Evolutionary conservation across 2,888 invertebrate species (phyloP), one percentile per base, ranked within the genome.

Genomic region (Chydorus sphaericus): DNA sequence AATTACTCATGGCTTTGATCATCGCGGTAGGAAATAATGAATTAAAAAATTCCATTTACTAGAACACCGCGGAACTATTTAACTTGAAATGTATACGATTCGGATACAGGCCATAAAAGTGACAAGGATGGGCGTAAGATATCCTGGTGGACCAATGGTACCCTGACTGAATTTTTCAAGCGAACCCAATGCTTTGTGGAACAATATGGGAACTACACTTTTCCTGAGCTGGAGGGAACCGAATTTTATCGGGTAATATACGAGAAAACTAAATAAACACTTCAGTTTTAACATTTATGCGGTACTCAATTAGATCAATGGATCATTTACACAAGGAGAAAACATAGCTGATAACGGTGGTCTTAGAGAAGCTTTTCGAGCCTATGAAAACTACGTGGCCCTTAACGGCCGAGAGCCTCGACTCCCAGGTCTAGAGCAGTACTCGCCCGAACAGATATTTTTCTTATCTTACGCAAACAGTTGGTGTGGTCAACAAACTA

Each of bases 71-170:
- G 8, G 7, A 38, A 38, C n/a, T n/a, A n/a, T n/a, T n/a, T n/a
- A n/a, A n/a, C n/a, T n/a, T n/a, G n/a, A n/a, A n/a, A n/a, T n/a
- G n/a, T n/a, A n/a, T n/a, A n/a, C n/a, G n/a, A n/a, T n/a, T n/a
- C n/a, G n/a, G n/a, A n/a, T n/a, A n/a, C 26, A 44, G 44, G 44
- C 8, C 44, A 44, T 16, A 44, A 92, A 33, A 96, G 91, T 68
- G 94, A 97, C 69, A 85, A 87, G 66, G 78, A 87, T 63, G 96
- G 96, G n/a, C 93, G 92, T 70, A 72, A 89, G 8, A 83, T 85
- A 62, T 79, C 82, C 62, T 89, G 88, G 88, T 89, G 89, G 88
- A 80, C 79, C 1, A 81, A 85, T 61, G 71, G 76, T 4, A 81
- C 85, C 0, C 81, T 86, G 54, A 77, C 79, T 53, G 77, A 80